These are phyloP conservation scores for Platysternon megacephalum DNA, from an alignment of 2,113 vertebrate species.

Conservation along the genomic window DNA sequence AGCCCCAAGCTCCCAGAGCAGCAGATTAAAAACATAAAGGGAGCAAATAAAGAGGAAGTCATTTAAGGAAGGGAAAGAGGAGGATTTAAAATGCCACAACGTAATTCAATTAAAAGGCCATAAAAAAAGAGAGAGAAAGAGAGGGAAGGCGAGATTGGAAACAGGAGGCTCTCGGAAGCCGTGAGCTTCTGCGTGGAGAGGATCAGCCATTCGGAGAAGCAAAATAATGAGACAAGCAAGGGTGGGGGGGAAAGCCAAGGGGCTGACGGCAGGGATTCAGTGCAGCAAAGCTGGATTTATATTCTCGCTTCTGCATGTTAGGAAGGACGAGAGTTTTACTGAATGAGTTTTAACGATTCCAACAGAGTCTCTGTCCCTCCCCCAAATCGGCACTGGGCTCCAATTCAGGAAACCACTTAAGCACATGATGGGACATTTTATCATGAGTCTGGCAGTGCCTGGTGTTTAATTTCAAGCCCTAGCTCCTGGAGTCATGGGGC, in stretches of 20 bases:
- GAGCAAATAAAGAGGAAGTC: conserved; percentile 56
- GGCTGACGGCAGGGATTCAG: not conserved
- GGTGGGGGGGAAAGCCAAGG: not conserved
- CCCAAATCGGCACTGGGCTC: not conserved
- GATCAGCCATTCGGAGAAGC: not conserved
- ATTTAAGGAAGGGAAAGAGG: conserved; percentile 24
- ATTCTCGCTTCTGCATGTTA: not conserved
- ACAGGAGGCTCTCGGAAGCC: not conserved
- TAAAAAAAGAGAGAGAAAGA: not conserved
- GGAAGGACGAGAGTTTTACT: not conserved
- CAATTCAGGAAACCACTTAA: not conserved
- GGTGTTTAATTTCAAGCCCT: not conserved
- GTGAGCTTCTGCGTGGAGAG: not conserved
- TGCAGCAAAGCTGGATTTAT: not conserved
- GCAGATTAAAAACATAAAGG: conserved; percentile 51
- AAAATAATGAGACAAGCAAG: not conserved
- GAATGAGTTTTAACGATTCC: not conserved
- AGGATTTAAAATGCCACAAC: conserved; percentile 26
- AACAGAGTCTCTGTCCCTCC: not conserved
- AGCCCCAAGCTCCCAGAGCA: not conserved
- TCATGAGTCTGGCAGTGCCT: not conserved
- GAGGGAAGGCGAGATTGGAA: conserved; percentile 12
- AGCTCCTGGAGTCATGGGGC: not conserved
- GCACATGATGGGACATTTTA: not conserved
- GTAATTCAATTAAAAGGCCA: conserved; percentile 65